Evolutionary conservation across 2,113 vertebrate species (phyloP).

Genomic region (Siphamia tubifer): DNA sequence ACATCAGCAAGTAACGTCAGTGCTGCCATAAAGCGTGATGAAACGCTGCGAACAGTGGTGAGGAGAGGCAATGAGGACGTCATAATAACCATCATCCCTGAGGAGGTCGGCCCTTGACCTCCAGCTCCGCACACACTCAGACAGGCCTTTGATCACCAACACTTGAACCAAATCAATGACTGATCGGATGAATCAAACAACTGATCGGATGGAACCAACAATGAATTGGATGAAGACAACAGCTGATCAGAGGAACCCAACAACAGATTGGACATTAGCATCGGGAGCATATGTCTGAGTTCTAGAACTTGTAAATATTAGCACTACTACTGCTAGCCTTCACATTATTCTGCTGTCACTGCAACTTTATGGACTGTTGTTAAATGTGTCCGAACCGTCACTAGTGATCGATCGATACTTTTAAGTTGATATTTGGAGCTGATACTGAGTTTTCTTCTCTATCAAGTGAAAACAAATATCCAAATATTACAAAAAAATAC

Average conservation of each 20-base stretch:
- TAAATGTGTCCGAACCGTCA: too few species aligned
- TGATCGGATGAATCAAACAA: too few species aligned
- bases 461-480: too few species aligned
- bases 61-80: slow-evolving; percentile 94
- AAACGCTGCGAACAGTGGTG: slow-evolving; percentile 85
- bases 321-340: neutral
- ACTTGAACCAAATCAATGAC: slow-evolving; percentile 4
- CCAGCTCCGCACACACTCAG: slow-evolving; percentile 29
- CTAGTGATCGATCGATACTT: too few species aligned
- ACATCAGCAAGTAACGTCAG: slow-evolving; percentile 91
- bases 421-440: too few species aligned
- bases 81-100: slow-evolving; percentile 88
- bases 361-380: neutral
- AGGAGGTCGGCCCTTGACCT: slow-evolving; percentile 91
- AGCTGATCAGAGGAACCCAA: too few species aligned
- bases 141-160: slow-evolving; percentile 72
- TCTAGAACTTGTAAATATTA: slow-evolving; percentile 33
- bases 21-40: slow-evolving; percentile 88
- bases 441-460: too few species aligned
- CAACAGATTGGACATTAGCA: slow-evolving; percentile 12
- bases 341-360: neutral
- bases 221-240: too few species aligned
- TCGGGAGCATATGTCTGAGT: slow-evolving; percentile 6
- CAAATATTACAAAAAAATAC: too few species aligned
- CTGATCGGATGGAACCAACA: neutral